Base-by-base conservation (phyloP, 1,140 invertebrate species). In the Dinoponera quadriceps region DNA sequence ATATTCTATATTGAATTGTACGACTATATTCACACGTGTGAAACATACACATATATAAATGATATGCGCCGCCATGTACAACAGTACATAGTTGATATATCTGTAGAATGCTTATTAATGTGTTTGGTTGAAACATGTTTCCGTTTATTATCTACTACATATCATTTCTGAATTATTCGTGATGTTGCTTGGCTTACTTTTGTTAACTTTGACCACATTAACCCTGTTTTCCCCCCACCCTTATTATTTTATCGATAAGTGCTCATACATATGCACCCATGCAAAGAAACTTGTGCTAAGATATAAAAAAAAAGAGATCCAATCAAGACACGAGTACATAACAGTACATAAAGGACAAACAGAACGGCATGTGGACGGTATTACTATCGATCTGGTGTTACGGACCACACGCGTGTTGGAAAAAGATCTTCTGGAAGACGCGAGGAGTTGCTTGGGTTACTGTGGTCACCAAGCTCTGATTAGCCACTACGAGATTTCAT, bases 401-500 rank as follows among this genome's bases (percentile, higher is more conserved):
- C 29, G 49, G 85, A 89, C 87, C 84, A 90, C 77, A 69, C 20
- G 14, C 48, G 51, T 74, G n/a, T 60, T 66, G 33, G 22, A 84
- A 57, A 82, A 83, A 84, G 3, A 84, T 55, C 44, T 81, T 87
- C 62, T 54, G 78, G 89, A 91, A 89, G 89, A 90, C 89, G 90
- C 86, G 91, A 93, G 90, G 91, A 93, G 88, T 92, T 86, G 92
- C 91, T 93, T 93, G 93, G 93, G 93, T 94, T 94, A 94, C 91
- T 94, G 93, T 94, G 93, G 93, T 94, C 93, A 92, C 90, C 92
- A 93, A 93, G 92, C 91, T 93, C 91, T 86, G 88, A 93, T 93
- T 93, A 94, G 91, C 88, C 87, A 91, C 82, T 91, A 91, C 89
- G 87, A 90, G 87, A 90, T 90, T 91, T 91, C 62, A 83, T 90